These are phyloP conservation scores for Agrypnia vestita DNA, from an alignment of 1,140 invertebrate genomes.

Conservation along the genomic window DNA sequence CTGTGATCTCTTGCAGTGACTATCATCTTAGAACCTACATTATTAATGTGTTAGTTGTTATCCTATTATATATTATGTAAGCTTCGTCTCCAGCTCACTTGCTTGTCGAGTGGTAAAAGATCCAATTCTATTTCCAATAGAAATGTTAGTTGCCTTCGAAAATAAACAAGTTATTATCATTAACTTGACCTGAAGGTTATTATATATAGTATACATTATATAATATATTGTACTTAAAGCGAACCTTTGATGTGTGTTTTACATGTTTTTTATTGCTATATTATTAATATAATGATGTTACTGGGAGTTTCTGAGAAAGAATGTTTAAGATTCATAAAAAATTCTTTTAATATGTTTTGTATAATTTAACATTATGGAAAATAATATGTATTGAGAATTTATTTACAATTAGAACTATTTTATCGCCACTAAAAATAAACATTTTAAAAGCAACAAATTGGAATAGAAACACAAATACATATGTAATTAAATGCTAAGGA, in stretches of 20 bases:
- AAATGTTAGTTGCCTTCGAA: conserved; percentile 13
- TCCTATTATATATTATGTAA: conserved; percentile 43
- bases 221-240: conserved; percentile 19
- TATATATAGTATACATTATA: too few relatives aligned
- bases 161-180: conserved; percentile 9
- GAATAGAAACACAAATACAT: too few relatives aligned
- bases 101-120: not conserved
- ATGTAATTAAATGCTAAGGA: too few relatives aligned
- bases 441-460: too few relatives aligned
- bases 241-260: conserved; percentile 35
- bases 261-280: conserved; percentile 24
- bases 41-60: conserved; percentile 38
- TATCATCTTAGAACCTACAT: conserved; percentile 57
- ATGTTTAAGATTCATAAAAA: conserved; percentile 2
- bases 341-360: not conserved
- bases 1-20: conserved; percentile 62
- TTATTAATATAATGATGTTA: conserved; percentile 15
- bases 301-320: not conserved
- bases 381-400: not conserved
- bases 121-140: not conserved
- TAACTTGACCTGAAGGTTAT: conserved; percentile 25
- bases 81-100: not conserved
- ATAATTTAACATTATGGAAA: not conserved
- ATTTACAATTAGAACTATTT: too few relatives aligned
- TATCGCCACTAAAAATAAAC: too few relatives aligned